Percentiles rank a stretch among this genome's conserved stretches.
These are phyloP conservation scores for Lysandra bellargus DNA, from an alignment of 2,888 invertebrate genomes.

Conservation along the genomic window DNA sequence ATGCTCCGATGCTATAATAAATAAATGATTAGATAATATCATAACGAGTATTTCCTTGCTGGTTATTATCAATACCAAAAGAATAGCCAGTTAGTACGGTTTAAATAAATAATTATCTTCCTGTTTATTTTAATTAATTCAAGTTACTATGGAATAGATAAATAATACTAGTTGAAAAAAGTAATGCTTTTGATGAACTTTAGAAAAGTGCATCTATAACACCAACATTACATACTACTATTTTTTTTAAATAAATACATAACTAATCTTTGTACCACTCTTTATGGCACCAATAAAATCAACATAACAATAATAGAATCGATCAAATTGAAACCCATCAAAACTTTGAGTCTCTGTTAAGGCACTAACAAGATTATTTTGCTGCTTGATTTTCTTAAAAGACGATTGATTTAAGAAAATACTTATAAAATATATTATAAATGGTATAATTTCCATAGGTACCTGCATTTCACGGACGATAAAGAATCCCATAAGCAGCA, in stretches of 20 bases:
- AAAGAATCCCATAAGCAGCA: conserved; percentile 61
- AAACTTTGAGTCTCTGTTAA: conserved; percentile 8
- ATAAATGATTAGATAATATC: conserved; percentile 21
- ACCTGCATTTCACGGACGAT: conserved; percentile 66
- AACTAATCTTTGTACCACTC: too few relatives aligned
- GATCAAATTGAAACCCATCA: not conserved
- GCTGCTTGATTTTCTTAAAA: conserved; percentile 9
- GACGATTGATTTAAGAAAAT: conserved; percentile 26
- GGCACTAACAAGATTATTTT: conserved; percentile 24
- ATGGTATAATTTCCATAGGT: conserved; percentile 50
- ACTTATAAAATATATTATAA: conserved; percentile 37
- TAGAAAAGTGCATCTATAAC: too few relatives aligned
- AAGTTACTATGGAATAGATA: not conserved
- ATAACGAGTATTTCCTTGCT: conserved; percentile 11
- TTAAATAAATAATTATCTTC: not conserved
- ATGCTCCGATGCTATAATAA: conserved; percentile 12
- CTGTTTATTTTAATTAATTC: not conserved
- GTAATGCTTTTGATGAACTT: too few relatives aligned
- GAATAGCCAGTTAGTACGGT: not conserved
- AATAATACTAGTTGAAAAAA: not conserved
- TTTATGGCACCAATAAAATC: not conserved
- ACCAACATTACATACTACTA: too few relatives aligned
- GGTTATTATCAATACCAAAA: not conserved
- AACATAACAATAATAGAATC: not conserved
- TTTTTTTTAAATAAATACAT: too few relatives aligned